These are phyloP conservation scores for Hoplostethus atlanticus DNA, from an alignment of 2,797 vertebrate genomes.

Conservation along the genomic window DNA sequence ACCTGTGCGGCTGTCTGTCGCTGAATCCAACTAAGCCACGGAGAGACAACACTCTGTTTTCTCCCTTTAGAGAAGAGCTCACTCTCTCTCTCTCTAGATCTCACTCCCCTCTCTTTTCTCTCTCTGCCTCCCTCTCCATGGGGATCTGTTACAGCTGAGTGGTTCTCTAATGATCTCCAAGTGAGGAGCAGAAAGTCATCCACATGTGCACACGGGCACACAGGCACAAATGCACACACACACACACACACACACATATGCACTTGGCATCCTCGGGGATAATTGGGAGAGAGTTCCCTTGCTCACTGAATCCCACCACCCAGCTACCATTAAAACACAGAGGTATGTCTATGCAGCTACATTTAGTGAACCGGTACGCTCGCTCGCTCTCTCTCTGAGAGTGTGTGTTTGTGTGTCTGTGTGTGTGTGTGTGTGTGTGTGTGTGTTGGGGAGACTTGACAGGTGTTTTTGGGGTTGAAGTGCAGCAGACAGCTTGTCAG, in stretches of 20 bases:
- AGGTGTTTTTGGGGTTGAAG: conserved; percentile 67
- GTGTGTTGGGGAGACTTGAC: conserved; percentile 47
- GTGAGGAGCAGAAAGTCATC: conserved; percentile 71
- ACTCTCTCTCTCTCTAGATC: not conserved
- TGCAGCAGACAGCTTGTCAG: conserved; percentile 73
- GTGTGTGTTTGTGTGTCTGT: conserved; percentile 20
- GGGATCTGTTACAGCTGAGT: conserved; percentile 67
- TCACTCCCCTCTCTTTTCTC: no score
- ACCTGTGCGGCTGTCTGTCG: not conserved
- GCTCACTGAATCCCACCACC: conserved; percentile 58
- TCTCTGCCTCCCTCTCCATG: conserved; percentile 28
- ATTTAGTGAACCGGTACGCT: conserved; percentile 40
- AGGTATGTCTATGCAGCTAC: conserved; percentile 42
- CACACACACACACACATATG: conserved; percentile 19
- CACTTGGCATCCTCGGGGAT: conserved; percentile 60
- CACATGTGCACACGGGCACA: conserved; percentile 50
- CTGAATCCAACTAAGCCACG: conserved; percentile 26
- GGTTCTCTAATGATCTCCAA: conserved; percentile 77
- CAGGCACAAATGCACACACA: conserved; percentile 37
- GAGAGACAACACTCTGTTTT: conserved; percentile 27
- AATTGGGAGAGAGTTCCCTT: conserved; percentile 68
- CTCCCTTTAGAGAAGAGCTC: conserved; percentile 27
- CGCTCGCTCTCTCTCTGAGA: not conserved
- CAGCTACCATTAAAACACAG: conserved; percentile 58
- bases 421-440: conserved; percentile 21